phyloP scores from a whole-genome alignment of 1,140 invertebrate species.

The Zaprionus nigranus region DNA sequence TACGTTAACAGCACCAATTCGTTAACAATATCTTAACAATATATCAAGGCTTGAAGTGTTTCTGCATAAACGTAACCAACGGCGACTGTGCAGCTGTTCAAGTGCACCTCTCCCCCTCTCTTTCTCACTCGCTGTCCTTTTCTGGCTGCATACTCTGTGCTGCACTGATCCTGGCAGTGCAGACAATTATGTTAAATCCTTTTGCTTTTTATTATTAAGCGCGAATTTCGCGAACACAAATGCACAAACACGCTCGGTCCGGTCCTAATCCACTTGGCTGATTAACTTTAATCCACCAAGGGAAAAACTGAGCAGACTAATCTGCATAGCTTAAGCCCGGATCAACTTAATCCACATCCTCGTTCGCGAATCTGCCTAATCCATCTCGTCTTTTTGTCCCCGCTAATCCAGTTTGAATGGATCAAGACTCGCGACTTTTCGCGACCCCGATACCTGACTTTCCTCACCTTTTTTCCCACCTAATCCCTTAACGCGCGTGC shows the following conservation, averaged over 20 bases:
- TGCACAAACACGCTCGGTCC: slow-evolving; percentile 6
- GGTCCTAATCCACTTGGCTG: slow-evolving; percentile 29
- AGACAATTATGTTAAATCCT: slow-evolving; percentile 69
- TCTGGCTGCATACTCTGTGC: background rate
- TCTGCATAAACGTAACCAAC: slow-evolving; percentile 4
- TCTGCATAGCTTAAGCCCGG: slow-evolving; percentile 70
- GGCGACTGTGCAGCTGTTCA: slow-evolving; percentile 7
- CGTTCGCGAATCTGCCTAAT: slow-evolving; percentile 51
- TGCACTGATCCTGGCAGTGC: background rate
- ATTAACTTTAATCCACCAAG: slow-evolving; percentile 57
- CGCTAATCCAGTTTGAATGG: slow-evolving; percentile 75
- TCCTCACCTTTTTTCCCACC: slow-evolving; percentile 45
- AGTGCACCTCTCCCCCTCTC: background rate
- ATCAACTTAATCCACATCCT: slow-evolving; percentile 47
- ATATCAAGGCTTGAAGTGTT: slow-evolving; percentile 11
- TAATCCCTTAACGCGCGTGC: slow-evolving; percentile 71
- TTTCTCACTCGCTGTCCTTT: background rate
- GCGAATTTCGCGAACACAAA: slow-evolving; percentile 35
- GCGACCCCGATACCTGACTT: slow-evolving; percentile 67
- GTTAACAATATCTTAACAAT: background rate
- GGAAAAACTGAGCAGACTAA: slow-evolving; percentile 61
- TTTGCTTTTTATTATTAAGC: slow-evolving; percentile 77
- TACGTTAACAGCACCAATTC: slow-evolving; percentile 12
- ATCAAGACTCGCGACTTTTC: slow-evolving; percentile 59
- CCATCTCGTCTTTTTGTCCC: slow-evolving; percentile 34